Percentiles rank a stretch among this genome's conserved stretches.
Conservation (phyloP, 2,113 vertebrate species). For the Anthoscopus minutus region DNA sequence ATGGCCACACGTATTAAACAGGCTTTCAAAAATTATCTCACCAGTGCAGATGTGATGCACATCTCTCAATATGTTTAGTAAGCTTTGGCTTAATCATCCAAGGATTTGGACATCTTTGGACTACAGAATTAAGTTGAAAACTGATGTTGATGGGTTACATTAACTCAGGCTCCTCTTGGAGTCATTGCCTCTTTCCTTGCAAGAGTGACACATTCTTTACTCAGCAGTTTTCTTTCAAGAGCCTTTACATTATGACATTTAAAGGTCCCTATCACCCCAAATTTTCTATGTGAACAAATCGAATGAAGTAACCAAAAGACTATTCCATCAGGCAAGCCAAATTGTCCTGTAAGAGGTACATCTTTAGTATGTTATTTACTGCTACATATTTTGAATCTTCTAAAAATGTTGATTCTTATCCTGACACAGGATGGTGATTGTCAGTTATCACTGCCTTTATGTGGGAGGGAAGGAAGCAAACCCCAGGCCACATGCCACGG, state of each 20-base stretch:
- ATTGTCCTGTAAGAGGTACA: not conserved
- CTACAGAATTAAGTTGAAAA: not conserved
- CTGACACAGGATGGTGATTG: not conserved
- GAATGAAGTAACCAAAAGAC: not conserved
- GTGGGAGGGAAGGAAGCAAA: not conserved
- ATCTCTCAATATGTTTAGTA: not conserved
- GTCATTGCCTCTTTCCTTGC: not conserved
- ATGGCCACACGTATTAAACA: not conserved
- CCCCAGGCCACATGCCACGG: not conserved
- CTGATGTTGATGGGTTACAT: not conserved
- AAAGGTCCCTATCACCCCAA: not conserved
- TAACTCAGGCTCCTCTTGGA: not conserved
- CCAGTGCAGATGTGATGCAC: not conserved
- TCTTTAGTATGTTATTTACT: not conserved
- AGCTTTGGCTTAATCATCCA: not conserved
- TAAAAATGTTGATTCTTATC: not conserved
- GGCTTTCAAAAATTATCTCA: not conserved
- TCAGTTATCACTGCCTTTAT: not conserved
- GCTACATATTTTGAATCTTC: not conserved
- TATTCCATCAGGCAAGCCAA: not conserved
- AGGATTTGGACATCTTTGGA: not conserved
- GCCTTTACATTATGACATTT: not conserved
- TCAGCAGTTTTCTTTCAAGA: not conserved
- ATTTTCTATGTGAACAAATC: not conserved
- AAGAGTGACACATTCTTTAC: not conserved